Evolutionary conservation across 2,888 invertebrate species (phyloP), one percentile per base, ranked within the genome.

Genomic region (Tetheella fluctuosa): DNA sequence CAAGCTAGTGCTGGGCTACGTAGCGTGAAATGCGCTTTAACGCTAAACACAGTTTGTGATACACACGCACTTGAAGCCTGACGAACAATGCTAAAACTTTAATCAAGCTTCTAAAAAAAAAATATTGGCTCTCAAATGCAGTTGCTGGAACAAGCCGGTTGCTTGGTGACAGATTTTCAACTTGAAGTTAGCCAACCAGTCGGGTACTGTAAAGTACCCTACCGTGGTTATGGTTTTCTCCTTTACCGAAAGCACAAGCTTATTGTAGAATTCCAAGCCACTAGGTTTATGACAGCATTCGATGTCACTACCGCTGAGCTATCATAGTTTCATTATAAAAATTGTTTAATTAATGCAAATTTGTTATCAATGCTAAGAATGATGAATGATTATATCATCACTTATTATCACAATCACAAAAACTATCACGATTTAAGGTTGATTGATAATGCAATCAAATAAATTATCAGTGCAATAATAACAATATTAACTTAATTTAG

Each of bases 1-100:
- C 74, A 65, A 67, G 68, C 66, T 57, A 28, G 61, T 65, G 58
- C 67, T 72, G 72, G 72, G 67, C 68, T 65, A 72, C 65, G 59
- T 23, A 67, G 68, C 75, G 77, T 79, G 81, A 77, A 81, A 81
- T 81, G 73, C 69, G 71, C 65, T 73, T 25, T 67, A 59, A 64
- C 58, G 60, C 59, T 58, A 34, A 54, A 25, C 58, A 28, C 34
- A 30, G 52, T 23, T 13, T 1, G 34, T 4, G 64, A 73, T 67
- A 71, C 56, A 75, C 64, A 5, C 62, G 0, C 15, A 3, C 0
- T 5, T 0, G n/a, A 54, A 1, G 37, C 12, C 13, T 15, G 20
- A 7, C 39, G 4, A 39, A n/a, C n/a, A n/a, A 30, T 1, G 10
- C 10, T 10, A 10, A 10, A 30, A 13, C 15, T 3, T 34, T 12